Percentiles rank a stretch among this genome's conserved stretches.
phyloP scores from a whole-genome alignment of 2,888 invertebrate genomes.

The Leptinotarsa tumamoca region DNA sequence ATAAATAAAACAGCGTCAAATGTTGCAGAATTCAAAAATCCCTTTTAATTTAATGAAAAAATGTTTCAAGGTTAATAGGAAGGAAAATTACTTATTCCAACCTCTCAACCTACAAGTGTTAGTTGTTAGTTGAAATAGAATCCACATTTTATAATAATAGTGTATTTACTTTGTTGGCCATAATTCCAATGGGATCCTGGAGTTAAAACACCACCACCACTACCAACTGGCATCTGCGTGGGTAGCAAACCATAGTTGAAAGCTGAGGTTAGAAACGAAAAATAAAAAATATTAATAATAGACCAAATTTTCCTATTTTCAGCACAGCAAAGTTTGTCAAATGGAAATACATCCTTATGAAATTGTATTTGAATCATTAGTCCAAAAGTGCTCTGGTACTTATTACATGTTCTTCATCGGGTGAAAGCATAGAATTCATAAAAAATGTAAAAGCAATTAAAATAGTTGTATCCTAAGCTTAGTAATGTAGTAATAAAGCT shows the following conservation, averaged over 20 bases:
- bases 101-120: conserved; percentile 5
- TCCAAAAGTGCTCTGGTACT: too few species aligned
- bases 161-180: conserved; percentile 66
- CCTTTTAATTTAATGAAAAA: too few species aligned
- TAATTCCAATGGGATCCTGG: conserved; percentile 65
- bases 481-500: too few species aligned
- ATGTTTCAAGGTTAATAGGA: too few species aligned
- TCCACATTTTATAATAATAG: conserved; percentile 30
- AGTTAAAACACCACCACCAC: conserved; percentile 70
- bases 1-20: too few species aligned
- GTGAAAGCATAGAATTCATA: background rate
- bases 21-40: too few species aligned
- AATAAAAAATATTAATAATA: conserved; percentile 40
- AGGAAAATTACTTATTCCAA: background rate
- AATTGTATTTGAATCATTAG: background rate
- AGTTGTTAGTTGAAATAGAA: conserved; percentile 19
- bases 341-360: background rate
- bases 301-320: background rate
- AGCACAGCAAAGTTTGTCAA: background rate
- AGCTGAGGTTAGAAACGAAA: conserved; percentile 61
- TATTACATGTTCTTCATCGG: too few species aligned
- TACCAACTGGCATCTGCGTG: conserved; percentile 67
- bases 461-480: too few species aligned
- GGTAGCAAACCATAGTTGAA: conserved; percentile 70
- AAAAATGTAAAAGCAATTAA: background rate